These are phyloP conservation scores for Pimpla rufipes DNA, from an alignment of 2,888 invertebrate species.

Conservation along the genomic window DNA sequence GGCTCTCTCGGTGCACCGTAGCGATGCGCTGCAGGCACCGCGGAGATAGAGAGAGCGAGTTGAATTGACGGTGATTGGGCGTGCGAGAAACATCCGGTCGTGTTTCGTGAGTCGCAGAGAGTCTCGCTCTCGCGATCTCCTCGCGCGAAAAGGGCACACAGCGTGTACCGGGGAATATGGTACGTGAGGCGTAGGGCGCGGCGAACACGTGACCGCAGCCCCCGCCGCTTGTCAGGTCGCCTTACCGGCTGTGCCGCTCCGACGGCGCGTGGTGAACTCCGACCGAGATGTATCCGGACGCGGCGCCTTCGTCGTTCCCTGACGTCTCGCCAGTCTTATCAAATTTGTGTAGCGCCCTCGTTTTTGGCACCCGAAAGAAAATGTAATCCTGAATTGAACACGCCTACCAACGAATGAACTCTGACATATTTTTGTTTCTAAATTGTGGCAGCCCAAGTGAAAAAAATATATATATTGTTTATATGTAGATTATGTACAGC, in stretches of 20 bases:
- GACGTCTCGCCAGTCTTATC: too few relatives aligned
- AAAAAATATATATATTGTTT: too few relatives aligned
- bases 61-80: slow-evolving; percentile 81
- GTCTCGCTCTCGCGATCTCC: slow-evolving; percentile 45
- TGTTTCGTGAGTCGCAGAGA: slow-evolving; percentile 72
- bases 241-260: slow-evolving; percentile 29
- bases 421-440: too few relatives aligned
- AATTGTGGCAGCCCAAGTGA: too few relatives aligned
- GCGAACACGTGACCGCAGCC: slow-evolving; percentile 53
- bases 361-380: too few relatives aligned
- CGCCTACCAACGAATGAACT: too few relatives aligned
- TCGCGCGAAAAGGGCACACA: slow-evolving; percentile 33
- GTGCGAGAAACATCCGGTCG: slow-evolving; percentile 81
- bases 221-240: slow-evolving; percentile 39
- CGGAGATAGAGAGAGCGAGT: slow-evolving; percentile 60
- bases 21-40: slow-evolving; percentile 18
- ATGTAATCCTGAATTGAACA: too few relatives aligned
- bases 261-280: slow-evolving; percentile 21
- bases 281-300: neutral
- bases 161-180: neutral
- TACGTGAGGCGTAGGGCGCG: neutral
- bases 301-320: too few relatives aligned
- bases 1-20: neutral
- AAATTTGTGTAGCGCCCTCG: too few relatives aligned
- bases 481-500: too few relatives aligned